Percentiles rank a stretch among this genome's conserved stretches.
phyloP scores from a whole-genome alignment of 2,113 vertebrate species.

The Ptilonorhynchus violaceus region DNA sequence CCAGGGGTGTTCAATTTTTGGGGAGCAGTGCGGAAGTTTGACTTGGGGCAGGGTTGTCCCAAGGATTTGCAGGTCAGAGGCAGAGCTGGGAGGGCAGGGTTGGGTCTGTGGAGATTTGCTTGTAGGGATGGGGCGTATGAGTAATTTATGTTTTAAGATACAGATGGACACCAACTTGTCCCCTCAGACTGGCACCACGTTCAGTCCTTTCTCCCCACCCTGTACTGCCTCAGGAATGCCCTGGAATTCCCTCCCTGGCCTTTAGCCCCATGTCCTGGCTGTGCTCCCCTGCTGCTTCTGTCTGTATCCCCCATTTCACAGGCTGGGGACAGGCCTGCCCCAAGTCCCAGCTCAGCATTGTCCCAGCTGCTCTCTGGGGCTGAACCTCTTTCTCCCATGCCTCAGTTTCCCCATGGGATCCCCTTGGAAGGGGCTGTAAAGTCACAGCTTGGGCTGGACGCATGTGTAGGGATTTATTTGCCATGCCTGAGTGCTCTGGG shows the following conservation, averaged over 20 bases:
- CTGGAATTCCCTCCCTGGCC: background rate
- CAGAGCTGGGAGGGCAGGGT: background rate
- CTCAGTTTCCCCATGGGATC: background rate
- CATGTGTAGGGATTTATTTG: background rate
- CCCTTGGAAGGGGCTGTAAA: background rate
- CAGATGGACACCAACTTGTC: background rate
- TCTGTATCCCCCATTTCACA: too few species aligned
- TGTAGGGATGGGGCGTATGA: background rate
- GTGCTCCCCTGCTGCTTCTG: background rate
- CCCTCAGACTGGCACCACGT: background rate
- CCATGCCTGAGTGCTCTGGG: background rate
- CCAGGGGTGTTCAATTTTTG: background rate
- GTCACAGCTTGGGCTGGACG: background rate
- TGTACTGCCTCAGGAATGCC: rapidly evolving
- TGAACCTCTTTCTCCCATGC: rapidly evolving
- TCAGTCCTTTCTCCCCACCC: background rate
- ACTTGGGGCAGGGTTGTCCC: background rate
- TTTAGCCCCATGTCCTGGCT: background rate
- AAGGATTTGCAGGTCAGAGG: background rate
- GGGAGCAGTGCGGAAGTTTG: background rate
- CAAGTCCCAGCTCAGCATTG: background rate
- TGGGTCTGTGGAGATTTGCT: rapidly evolving
- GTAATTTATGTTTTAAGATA: rapidly evolving
- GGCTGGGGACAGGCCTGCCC: background rate
- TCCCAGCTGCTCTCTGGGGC: background rate